Evolutionary conservation across 2,113 vertebrate species (phyloP).

Genomic region (Xiphophorus hellerii): DNA sequence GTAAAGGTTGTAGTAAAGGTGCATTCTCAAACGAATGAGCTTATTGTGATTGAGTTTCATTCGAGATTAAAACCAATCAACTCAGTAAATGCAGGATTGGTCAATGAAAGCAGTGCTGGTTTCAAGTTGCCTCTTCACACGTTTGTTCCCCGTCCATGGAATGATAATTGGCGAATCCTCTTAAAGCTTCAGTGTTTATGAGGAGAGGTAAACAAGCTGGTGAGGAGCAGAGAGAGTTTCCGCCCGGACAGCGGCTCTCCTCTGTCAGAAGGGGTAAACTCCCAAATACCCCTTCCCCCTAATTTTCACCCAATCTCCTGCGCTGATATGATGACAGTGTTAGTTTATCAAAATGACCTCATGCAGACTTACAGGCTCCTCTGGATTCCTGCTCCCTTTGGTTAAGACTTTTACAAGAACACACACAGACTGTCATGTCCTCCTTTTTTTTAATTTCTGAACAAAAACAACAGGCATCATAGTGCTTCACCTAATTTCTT

Average conservation of each 20-base stretch:
- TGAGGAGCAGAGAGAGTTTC: conserved; percentile 40
- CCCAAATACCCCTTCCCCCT: background rate
- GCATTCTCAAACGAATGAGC: conserved; percentile 16
- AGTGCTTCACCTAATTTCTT: conserved; percentile 21
- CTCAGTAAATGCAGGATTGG: too few relatives aligned
- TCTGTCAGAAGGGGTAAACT: conserved; percentile 31
- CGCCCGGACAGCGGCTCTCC: conserved; percentile 17
- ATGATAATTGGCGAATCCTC: conserved; percentile 68
- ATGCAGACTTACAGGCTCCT: conserved; percentile 67
- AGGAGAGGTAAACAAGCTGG: conserved; percentile 62
- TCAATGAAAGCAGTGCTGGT: background rate
- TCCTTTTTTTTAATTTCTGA: conserved; percentile 11
- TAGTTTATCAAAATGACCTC: conserved; percentile 65
- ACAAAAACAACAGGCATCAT: background rate
- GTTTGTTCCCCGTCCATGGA: conserved; percentile 41
- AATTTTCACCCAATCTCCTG: conserved; percentile 10
- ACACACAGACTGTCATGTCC: conserved; percentile 15
- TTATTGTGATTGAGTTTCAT: background rate
- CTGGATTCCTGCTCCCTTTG: conserved; percentile 57
- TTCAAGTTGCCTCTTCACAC: conserved; percentile 31
- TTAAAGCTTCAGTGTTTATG: conserved; percentile 61
- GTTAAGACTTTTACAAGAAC: conserved; percentile 46
- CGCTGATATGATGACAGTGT: conserved; percentile 52
- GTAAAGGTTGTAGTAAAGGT: conserved; percentile 33
- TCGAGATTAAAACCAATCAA: too few relatives aligned